A percentile compares a stretch with the other conserved stretches of the same genome.
These are phyloP conservation scores for Urocyon cinereoargenteus DNA, from an alignment of 2,797 vertebrate genomes.

Conservation along the genomic window DNA sequence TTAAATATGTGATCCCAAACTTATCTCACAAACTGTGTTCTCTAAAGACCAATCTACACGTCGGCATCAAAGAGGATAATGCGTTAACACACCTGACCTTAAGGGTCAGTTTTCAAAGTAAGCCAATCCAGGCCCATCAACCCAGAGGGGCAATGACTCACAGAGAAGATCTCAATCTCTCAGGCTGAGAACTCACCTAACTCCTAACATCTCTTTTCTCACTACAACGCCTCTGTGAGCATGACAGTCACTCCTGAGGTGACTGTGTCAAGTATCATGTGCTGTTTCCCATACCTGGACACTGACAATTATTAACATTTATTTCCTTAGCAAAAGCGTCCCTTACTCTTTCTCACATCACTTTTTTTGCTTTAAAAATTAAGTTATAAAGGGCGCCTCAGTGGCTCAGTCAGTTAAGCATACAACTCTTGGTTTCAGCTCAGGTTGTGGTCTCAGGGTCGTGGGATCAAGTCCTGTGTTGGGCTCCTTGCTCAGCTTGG, in stretches of 20 bases:
- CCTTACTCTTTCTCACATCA: background rate
- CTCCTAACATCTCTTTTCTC: background rate
- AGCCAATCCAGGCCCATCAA: background rate
- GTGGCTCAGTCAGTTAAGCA: background rate
- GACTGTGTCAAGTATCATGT: background rate
- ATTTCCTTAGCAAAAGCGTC: background rate
- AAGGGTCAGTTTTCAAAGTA: slow-evolving; percentile 72
- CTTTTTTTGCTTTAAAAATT: slow-evolving; percentile 53
- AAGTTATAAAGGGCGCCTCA: slow-evolving; percentile 55
- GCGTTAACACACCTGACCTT: slow-evolving; percentile 61
- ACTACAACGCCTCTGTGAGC: slow-evolving; percentile 12
- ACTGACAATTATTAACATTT: background rate
- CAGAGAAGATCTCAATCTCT: background rate
- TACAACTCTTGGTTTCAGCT: background rate
- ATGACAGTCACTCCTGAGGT: background rate
- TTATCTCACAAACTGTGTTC: background rate
- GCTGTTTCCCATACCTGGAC: background rate
- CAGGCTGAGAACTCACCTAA: background rate
- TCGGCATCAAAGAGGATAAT: slow-evolving; percentile 16
- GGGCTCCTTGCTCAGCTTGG: background rate
- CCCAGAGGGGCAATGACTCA: background rate
- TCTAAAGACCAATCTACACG: slow-evolving; percentile 10
- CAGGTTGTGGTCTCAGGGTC: background rate
- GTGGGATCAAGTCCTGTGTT: background rate
- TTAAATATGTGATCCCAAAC: background rate